Percentiles rank a stretch among this genome's conserved stretches.
These are phyloP conservation scores for Astreopora myriophthalma DNA, from an alignment of 64 coral and sea anemone species.

Conservation along the genomic window DNA sequence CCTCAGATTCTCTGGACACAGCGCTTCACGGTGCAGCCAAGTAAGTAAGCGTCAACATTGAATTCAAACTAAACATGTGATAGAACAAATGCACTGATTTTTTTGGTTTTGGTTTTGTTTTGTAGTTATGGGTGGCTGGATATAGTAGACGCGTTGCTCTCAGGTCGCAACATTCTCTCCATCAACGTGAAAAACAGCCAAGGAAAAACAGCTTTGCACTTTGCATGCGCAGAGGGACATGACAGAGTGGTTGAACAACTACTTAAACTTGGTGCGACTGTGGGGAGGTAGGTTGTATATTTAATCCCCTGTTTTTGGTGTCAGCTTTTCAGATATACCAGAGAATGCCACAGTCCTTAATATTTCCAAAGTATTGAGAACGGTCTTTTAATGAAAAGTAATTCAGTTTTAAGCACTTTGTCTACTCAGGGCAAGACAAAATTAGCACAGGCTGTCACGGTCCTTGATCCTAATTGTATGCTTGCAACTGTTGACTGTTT, in stretches of 20 bases:
- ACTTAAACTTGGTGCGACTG: background rate
- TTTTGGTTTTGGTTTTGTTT: background rate
- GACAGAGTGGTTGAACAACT: constrained; percentile 8
- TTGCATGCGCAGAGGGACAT: constrained; percentile 24
- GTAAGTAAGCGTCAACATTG: background rate
- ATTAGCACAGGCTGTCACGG: too few relatives aligned
- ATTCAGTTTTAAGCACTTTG: too few relatives aligned
- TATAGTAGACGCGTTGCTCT: constrained; percentile 32
- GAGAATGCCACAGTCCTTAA: too few relatives aligned
- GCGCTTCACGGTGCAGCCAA: background rate
- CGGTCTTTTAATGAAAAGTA: too few relatives aligned
- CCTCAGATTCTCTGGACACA: background rate
- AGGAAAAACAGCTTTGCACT: constrained; percentile 75
- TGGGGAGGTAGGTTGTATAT: background rate
- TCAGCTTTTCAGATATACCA: too few relatives aligned
- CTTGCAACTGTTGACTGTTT: too few relatives aligned
- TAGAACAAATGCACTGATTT: too few relatives aligned
- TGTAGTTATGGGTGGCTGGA: constrained; percentile 45
- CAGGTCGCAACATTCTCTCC: constrained; percentile 58
- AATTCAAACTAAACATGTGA: background rate
- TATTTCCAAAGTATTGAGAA: too few relatives aligned
- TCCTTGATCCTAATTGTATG: too few relatives aligned
- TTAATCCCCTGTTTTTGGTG: background rate
- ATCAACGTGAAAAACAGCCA: constrained; percentile 62
- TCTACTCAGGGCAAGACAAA: too few relatives aligned